Evolutionary conservation across 1,140 invertebrate species (phyloP).

Genomic region (Drosophila tsacasi): DNA sequence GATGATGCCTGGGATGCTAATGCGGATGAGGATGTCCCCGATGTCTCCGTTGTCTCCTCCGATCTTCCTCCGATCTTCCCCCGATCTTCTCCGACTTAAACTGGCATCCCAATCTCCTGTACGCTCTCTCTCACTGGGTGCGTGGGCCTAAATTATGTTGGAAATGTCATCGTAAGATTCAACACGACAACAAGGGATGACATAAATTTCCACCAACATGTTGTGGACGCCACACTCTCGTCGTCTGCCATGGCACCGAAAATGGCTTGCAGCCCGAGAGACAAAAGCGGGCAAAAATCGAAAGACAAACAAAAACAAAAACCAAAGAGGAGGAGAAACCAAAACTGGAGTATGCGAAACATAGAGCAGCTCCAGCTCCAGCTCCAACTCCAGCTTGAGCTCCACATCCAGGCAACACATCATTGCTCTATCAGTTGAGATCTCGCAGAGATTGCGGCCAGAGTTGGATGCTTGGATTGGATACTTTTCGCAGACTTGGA

Average conservation of each 20-base stretch:
- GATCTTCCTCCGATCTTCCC: neutral
- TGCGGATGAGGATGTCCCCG: constrained; percentile 41
- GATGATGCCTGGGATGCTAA: constrained; percentile 29
- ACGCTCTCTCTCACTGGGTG: constrained; percentile 60
- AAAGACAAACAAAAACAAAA: constrained; percentile 14
- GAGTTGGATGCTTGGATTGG: constrained; percentile 48
- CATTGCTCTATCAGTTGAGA: constrained; percentile 83
- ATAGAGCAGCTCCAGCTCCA: constrained; percentile 32
- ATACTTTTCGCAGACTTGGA: constrained; percentile 41
- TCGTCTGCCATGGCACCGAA: constrained; percentile 51
- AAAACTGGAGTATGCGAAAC: constrained; percentile 71
- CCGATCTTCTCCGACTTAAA: neutral
- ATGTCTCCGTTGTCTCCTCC: neutral
- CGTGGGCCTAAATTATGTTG: constrained; percentile 85
- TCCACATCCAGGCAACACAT: constrained; percentile 69
- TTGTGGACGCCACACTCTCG: constrained; percentile 70
- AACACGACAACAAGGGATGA: constrained; percentile 85
- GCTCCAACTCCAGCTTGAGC: constrained; percentile 24
- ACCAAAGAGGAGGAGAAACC: constrained; percentile 10
- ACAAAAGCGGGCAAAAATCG: constrained; percentile 37
- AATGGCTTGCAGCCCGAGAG: constrained; percentile 48
- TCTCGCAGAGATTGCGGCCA: constrained; percentile 67
- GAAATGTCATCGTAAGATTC: constrained; percentile 85
- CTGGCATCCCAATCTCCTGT: constrained; percentile 14
- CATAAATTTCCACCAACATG: constrained; percentile 85